Evolutionary conservation across 2,113 vertebrate genomes (phyloP), one percentile per base, ranked within the genome.

Genomic region (Centrocercus urophasianus): DNA sequence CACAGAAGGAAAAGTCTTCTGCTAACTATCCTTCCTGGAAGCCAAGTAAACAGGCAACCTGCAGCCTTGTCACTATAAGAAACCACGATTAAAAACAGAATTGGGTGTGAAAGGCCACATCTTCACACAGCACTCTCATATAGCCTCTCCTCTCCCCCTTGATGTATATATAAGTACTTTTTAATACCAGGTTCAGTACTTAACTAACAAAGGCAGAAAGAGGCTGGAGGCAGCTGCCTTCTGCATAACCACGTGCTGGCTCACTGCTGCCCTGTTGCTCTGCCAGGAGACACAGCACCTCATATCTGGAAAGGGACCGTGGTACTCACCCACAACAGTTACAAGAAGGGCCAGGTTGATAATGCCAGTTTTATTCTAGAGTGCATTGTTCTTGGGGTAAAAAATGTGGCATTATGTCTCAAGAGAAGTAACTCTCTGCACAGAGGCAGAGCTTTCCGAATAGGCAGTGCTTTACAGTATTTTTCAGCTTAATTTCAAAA

Each of bases 1-100:
- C 10, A 57, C n/a, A 75, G 67, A 83, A 67, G 90, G 54, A 83
- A 86, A 91, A 42, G 24, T 8, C 36, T 71, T 95, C 93, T 95
- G 47, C 88, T 71, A 84, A 78, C 86, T 48, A 71, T 45, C 57
- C 38, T 83, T 63, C 25, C 42, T 80, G 42, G 90, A 90, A 67
- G 64, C 86, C 93, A 76, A 86, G 47, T 83, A 69, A 93, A 90
- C 3, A 57, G 40, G 80, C 57, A 87, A 86, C 92, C 50, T 77
- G 28, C 28, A 86, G 73, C 38, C 45, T 83, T 85, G 70, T 90
- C 77, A 86, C 43, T 45, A 25, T 11, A 43, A 69, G 66, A 92
- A 96, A 89, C 47, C 22, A 67, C 2, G 2, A 67, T 67, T 67
- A 88, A 76, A 93, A 90, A 17, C 65, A 89, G 63, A 64, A 81